Conservation (phyloP, 2,113 vertebrate species). For the Gallinago undulata region DNA sequence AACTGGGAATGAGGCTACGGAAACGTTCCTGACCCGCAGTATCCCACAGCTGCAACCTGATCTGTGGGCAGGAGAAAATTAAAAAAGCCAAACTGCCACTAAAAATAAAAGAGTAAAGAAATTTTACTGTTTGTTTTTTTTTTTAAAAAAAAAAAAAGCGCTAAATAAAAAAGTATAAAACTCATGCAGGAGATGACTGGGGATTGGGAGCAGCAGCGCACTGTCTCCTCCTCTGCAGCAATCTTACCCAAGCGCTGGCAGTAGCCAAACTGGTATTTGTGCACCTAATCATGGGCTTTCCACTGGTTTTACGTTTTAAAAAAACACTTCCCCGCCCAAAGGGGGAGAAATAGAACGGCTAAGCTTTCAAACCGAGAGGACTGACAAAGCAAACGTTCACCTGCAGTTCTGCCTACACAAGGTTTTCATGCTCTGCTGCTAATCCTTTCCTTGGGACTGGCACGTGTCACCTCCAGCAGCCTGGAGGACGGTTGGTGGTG, state of each 20-base stretch:
- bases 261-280: background rate
- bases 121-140: background rate
- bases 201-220: constrained; percentile 41
- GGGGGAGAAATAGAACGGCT: background rate
- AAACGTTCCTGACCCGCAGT: constrained; percentile 98
- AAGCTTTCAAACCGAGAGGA: background rate
- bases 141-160: background rate
- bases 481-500: background rate
- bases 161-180: constrained; percentile 34
- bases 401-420: background rate
- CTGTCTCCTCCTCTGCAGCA: background rate
- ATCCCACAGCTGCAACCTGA: constrained; percentile 99
- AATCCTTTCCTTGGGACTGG: background rate
- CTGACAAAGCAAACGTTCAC: background rate
- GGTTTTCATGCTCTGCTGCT: background rate
- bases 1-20: constrained; percentile 99
- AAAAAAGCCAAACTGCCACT: constrained; percentile 70
- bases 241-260: background rate
- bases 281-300: background rate
- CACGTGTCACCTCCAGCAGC: background rate
- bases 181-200: constrained; percentile 60
- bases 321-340: background rate
- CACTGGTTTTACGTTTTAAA: background rate
- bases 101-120: constrained; percentile 63
- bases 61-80: constrained; percentile 86